Evolutionary conservation across 37 sponge, comb jelly and placozoan species (phyloP), one percentile per base, ranked within the genome.

Genomic region (Aphrocallistes beatrix): DNA sequence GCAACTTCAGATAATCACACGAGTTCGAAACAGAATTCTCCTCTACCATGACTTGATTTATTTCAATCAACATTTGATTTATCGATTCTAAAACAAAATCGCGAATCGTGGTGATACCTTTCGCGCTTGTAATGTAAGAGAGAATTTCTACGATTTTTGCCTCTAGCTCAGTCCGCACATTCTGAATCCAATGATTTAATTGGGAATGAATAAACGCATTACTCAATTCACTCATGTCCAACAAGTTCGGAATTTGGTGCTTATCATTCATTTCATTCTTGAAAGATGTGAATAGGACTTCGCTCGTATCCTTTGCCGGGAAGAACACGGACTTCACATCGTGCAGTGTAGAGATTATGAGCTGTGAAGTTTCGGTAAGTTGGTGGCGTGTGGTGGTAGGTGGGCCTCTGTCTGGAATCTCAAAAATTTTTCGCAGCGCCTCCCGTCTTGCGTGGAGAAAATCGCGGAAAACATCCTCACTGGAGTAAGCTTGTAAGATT

Each of bases 381-480:
- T 60, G 75, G 10, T 60, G 75, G 10, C 75, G 75, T 3, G 75
- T 60, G 17, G 49, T 47, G 17, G 17, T 13, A 21, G 49, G 49
- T 17, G 49, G 49, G 3, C 75, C 75, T 60, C n/a, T 19, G 3
- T 60, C 75, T 13, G 75, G 75, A 21, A 60, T 60, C 8, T 60
- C 75, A 13, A 60, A 60, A 25, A 60, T 28, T 25, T 28, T 28
- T 28, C 75, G 34, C 75, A 60, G n/a, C 3, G 75, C 75, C 10
- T 13, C n/a, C 6, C 75, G 17, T 28, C 75, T 60, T 60, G 75
- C 10, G 21, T 19, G 75, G 6, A 60, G 21, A 60, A 60, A 60
- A 60, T 60, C 75, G 75, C 75, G 75, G 75, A 60, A 60, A 60
- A 60, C n/a, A 25, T 60, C 75, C n/a, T 60, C 75, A 32, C 28